A percentile compares a stretch with the other conserved stretches of the same genome.
These are phyloP conservation scores for Rotaria socialis DNA, from an alignment of 2,888 invertebrate genomes.

Conservation along the genomic window DNA sequence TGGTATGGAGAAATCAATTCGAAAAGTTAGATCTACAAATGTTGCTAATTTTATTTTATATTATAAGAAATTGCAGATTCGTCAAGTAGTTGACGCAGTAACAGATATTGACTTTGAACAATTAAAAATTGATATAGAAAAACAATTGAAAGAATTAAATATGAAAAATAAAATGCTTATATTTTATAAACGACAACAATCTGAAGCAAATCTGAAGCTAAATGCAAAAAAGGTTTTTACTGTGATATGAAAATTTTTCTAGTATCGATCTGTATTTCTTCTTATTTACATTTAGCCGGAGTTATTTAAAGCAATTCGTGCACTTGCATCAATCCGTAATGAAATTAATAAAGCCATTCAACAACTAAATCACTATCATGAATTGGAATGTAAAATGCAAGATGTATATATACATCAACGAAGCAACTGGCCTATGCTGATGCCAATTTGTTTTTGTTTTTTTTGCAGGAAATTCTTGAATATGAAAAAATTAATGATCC, in stretches of 20 bases:
- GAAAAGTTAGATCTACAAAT: not conserved
- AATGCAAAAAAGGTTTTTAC: not conserved
- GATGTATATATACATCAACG: not conserved
- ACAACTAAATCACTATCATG: not conserved
- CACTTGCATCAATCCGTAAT: not conserved
- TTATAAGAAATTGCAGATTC: not conserved
- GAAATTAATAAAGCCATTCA: not conserved
- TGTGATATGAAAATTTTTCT: too few relatives aligned
- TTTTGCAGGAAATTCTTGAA: not conserved
- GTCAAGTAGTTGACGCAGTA: constrained; percentile 15
- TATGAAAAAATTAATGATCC: constrained; percentile 22
- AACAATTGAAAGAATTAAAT: constrained; percentile 14
- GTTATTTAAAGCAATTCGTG: not conserved
- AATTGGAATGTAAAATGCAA: not conserved
- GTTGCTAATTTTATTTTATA: not conserved
- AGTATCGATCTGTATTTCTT: not conserved
- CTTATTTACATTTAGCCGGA: not conserved
- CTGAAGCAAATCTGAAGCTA: not conserved
- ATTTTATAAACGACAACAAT: constrained; percentile 31
- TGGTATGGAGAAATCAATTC: not conserved
- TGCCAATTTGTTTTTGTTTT: too few relatives aligned
- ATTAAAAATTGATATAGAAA: constrained; percentile 27
- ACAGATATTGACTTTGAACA: constrained; percentile 32
- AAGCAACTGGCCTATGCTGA: too few relatives aligned
- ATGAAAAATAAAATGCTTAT: constrained; percentile 13